These are phyloP conservation scores for Charina bottae DNA, from an alignment of 2,113 vertebrate species.

Conservation along the genomic window DNA sequence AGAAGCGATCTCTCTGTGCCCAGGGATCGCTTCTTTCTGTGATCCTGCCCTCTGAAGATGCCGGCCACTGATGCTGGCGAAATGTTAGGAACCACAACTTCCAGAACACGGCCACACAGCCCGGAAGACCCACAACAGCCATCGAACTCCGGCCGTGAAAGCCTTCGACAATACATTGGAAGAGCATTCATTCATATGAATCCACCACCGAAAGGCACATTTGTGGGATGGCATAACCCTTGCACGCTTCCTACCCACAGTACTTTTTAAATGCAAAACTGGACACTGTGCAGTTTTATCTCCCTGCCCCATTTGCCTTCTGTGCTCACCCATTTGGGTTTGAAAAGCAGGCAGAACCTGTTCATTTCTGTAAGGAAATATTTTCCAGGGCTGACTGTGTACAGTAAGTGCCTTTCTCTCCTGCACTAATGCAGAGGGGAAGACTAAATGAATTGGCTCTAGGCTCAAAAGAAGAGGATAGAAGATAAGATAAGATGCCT, in stretches of 20 bases:
- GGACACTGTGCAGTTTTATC: too few species aligned
- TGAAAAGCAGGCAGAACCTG: background rate
- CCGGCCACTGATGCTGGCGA: too few species aligned
- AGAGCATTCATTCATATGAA: background rate
- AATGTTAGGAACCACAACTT: too few species aligned
- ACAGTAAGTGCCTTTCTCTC: background rate
- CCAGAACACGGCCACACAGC: too few species aligned
- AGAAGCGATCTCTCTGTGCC: too few species aligned
- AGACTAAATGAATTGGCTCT: background rate
- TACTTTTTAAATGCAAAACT: background rate
- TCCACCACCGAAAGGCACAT: background rate
- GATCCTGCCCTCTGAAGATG: too few species aligned
- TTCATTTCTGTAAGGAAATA: background rate
- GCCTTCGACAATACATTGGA: too few species aligned
- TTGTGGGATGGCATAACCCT: background rate
- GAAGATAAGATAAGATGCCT: background rate
- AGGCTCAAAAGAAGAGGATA: background rate
- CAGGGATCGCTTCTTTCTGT: too few species aligned
- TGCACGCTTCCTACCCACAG: background rate
- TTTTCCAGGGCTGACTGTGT: background rate
- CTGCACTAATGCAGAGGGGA: background rate
- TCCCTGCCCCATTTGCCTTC: background rate
- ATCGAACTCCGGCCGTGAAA: too few species aligned
- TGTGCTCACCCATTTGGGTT: background rate
- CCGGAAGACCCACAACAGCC: too few species aligned